phyloP scores from a whole-genome alignment of 2,888 invertebrate genomes.

The Plusia festucae region DNA sequence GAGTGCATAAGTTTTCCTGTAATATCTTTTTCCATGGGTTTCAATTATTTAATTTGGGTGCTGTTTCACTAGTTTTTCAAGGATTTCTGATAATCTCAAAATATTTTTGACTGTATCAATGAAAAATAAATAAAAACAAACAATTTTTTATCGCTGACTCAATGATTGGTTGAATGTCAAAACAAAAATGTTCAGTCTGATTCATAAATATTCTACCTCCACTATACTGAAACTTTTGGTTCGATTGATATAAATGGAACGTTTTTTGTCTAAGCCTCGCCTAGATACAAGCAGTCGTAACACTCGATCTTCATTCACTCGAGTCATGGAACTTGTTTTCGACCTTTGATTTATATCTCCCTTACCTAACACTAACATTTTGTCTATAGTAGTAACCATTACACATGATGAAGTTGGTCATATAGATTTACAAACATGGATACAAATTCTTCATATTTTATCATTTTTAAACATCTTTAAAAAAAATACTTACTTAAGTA shows the following conservation, averaged over 20 bases:
- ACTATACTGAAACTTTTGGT: conserved; percentile 31
- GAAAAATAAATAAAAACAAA: too few relatives aligned
- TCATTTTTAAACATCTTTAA: too few relatives aligned
- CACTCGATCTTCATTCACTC: conserved; percentile 64
- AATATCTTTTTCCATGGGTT: neutral
- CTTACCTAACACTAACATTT: conserved; percentile 27
- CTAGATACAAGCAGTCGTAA: conserved; percentile 51
- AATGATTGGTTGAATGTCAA: neutral
- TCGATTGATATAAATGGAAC: conserved; percentile 57
- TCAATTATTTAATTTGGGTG: neutral
- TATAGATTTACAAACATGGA: too few relatives aligned
- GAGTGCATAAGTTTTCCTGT: conserved; percentile 1
- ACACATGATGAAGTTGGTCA: too few relatives aligned
- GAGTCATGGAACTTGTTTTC: conserved; percentile 63
- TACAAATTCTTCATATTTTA: too few relatives aligned
- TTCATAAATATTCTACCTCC: conserved; percentile 15
- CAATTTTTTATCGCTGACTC: too few relatives aligned
- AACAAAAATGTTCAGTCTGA: conserved; percentile 22
- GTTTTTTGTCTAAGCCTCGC: conserved; percentile 50
- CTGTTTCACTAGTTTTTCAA: neutral
- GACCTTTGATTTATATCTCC: conserved; percentile 70
- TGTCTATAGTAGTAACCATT: conserved; percentile 32
- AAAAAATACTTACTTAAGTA: too few relatives aligned
- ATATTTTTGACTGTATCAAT: too few relatives aligned
- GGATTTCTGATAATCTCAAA: too few relatives aligned